Percentiles rank a stretch among this genome's conserved stretches.
phyloP scores from a whole-genome alignment of 2,797 vertebrate genomes.

The Sebastes oblongus region DNA sequence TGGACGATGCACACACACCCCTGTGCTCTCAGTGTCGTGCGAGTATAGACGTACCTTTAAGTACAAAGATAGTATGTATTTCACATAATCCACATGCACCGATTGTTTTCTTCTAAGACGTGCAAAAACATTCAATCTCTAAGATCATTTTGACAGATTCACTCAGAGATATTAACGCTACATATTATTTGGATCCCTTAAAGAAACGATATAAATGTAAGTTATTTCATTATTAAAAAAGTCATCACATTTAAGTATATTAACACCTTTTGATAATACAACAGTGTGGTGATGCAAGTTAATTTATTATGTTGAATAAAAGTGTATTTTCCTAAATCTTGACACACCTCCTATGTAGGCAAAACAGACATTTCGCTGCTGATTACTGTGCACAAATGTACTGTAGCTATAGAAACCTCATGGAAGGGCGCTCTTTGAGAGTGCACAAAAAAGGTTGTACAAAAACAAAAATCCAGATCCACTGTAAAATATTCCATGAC shows the following conservation, averaged over 20 bases:
- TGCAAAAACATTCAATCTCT: background rate
- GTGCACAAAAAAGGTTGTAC: background rate
- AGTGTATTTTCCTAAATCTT: background rate
- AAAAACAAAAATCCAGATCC: background rate
- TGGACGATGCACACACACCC: too few relatives aligned
- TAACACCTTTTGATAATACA: background rate
- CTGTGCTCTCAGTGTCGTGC: too few relatives aligned
- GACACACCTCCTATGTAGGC: background rate
- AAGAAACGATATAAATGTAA: background rate
- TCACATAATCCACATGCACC: too few relatives aligned
- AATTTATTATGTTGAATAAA: background rate
- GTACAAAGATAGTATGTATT: too few relatives aligned
- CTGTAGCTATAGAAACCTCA: background rate
- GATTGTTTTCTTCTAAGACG: too few relatives aligned
- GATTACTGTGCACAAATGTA: background rate
- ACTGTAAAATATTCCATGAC: background rate
- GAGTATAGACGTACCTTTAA: too few relatives aligned
- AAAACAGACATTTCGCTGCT: background rate
- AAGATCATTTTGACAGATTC: background rate
- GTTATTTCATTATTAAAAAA: accelerated
- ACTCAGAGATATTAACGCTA: background rate
- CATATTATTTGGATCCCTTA: background rate
- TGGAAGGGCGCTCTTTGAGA: background rate
- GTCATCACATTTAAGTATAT: background rate
- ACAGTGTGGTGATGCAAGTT: background rate